phyloP scores from a whole-genome alignment of 2,888 invertebrate species.

The Globia sparganii region DNA sequence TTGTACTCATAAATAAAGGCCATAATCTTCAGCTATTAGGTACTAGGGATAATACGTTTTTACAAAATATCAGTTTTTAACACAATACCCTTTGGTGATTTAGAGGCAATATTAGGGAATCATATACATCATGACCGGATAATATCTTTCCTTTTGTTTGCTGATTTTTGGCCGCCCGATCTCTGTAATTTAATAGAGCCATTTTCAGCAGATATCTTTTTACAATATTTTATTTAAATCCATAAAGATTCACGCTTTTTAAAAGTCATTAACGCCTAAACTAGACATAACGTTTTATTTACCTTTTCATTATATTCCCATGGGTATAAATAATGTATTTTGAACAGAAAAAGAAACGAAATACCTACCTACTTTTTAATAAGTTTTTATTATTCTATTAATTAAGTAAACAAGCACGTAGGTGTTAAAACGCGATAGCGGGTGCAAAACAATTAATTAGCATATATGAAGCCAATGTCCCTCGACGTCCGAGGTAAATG shows the following conservation, averaged over 20 bases:
- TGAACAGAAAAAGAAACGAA: neutral
- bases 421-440: slow-evolving; percentile 53
- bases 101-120: neutral
- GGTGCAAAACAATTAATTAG: slow-evolving; percentile 59
- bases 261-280: neutral
- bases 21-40: neutral
- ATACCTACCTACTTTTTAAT: neutral
- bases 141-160: neutral
- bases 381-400: slow-evolving; percentile 39
- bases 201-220: neutral
- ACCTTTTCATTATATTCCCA: neutral
- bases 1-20: neutral
- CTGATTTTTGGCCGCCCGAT: neutral
- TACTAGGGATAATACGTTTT: neutral
- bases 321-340: neutral
- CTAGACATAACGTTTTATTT: neutral
- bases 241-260: neutral
- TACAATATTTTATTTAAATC: neutral
- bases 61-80: neutral
- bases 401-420: slow-evolving; percentile 55
- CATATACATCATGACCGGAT: neutral
- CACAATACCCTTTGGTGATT: neutral
- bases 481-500: slow-evolving; percentile 42
- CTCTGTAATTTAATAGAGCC: neutral
- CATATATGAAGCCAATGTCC: slow-evolving; percentile 44